Evolutionary conservation across 2,113 vertebrate species (phyloP).

Genomic region (Salvator merianae): DNA sequence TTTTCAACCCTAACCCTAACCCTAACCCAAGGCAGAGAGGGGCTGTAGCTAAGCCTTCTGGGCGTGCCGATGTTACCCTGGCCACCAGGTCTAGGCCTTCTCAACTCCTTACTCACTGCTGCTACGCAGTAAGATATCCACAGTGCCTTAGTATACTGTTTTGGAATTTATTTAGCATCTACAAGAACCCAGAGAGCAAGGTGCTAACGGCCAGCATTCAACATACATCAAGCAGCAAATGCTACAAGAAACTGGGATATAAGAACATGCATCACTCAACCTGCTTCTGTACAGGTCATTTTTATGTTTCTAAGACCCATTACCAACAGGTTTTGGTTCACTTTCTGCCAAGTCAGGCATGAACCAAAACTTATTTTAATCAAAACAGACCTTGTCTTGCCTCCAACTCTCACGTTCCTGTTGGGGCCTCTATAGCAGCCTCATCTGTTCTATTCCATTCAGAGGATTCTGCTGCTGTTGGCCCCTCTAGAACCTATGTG

Average conservation of each 20-base stretch:
- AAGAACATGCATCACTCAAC: too few species aligned
- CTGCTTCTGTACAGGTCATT: not conserved
- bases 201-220: not conserved
- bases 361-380: not conserved
- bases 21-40: too few species aligned
- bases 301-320: not conserved
- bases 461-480: not conserved
- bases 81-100: too few species aligned
- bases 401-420: too few species aligned
- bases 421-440: not conserved
- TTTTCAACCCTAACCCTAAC: too few species aligned
- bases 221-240: not conserved
- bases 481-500: too few species aligned
- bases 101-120: too few species aligned
- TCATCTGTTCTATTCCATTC: too few species aligned
- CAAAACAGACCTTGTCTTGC: not conserved
- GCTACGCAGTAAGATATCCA: too few species aligned
- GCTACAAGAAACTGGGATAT: not conserved
- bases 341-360: not conserved
- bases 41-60: too few species aligned
- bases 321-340: not conserved
- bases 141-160: not conserved
- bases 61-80: too few species aligned
- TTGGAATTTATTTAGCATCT: too few species aligned
- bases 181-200: not conserved